Percentiles rank a stretch among this genome's conserved stretches.
Evolutionary conservation across 2,888 invertebrate species (phyloP).

Genomic region (Platerodrilus igneus): DNA sequence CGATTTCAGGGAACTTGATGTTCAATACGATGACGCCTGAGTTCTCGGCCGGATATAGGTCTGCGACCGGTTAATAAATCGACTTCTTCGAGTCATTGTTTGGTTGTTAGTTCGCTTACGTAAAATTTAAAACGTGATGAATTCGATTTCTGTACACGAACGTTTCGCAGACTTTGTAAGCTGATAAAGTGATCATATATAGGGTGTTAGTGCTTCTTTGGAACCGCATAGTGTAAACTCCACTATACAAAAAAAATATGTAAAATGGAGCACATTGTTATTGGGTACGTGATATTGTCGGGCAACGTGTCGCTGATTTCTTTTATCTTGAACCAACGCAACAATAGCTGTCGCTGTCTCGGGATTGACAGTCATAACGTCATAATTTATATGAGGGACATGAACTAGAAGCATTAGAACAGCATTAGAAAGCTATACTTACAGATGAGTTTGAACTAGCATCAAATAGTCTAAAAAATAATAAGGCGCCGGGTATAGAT

Average conservation of each 20-base stretch:
- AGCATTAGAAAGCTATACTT: no score
- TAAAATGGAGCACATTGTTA: no score
- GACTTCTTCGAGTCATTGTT: slow-evolving; percentile 4
- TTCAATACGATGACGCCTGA: slow-evolving; percentile 4
- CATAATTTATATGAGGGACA: no score
- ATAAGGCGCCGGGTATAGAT: no score
- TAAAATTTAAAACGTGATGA: no score
- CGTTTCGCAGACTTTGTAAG: slow-evolving; percentile 4
- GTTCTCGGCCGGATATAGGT: slow-evolving; percentile 3
- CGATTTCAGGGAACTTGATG: no score
- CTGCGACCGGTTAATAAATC: no score
- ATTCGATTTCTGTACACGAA: no score
- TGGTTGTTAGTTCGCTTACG: background rate
- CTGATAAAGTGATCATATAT: slow-evolving; percentile 5
- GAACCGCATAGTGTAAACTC: slow-evolving; percentile 1
- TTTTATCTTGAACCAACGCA: slow-evolving; percentile 3
- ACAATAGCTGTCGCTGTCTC: slow-evolving; percentile 3
- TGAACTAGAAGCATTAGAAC: no score
- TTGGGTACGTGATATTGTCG: background rate
- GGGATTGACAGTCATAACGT: background rate
- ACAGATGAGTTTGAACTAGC: no score
- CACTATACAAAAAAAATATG: no score
- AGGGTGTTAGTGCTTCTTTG: slow-evolving; percentile 4
- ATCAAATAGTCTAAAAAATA: no score
- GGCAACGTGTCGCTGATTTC: slow-evolving; percentile 2